A percentile compares a stretch with the other conserved stretches of the same genome.
These are phyloP conservation scores for Epinephelus cyanopodus DNA, from an alignment of 2,113 vertebrate species.

Conservation along the genomic window DNA sequence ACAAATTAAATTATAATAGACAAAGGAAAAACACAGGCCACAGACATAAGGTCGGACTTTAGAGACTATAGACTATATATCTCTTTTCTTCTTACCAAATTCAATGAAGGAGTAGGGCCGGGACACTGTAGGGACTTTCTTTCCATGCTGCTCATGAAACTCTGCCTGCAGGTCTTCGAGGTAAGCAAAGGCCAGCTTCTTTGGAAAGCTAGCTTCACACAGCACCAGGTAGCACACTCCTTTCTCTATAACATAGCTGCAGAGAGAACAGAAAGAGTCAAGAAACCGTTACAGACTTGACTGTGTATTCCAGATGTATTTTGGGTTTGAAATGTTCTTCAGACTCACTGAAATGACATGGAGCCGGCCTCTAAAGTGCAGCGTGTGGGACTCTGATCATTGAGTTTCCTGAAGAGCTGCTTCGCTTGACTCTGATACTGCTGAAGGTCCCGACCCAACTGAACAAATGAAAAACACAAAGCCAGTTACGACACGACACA, in stretches of 20 bases:
- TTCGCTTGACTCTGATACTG: slow-evolving; percentile 99
- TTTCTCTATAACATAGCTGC: slow-evolving; percentile 94
- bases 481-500: not conserved
- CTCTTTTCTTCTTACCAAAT: slow-evolving; percentile 89
- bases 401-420: slow-evolving; percentile 96
- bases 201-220: slow-evolving; percentile 95
- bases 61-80: too few relatives aligned
- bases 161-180: slow-evolving; percentile 96
- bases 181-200: slow-evolving; percentile 97
- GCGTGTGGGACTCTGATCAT: slow-evolving; percentile 95
- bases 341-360: slow-evolving; percentile 97
- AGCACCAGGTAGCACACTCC: slow-evolving; percentile 97
- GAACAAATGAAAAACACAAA: slow-evolving; percentile 32
- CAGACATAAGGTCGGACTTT: too few relatives aligned
- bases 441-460: slow-evolving; percentile 96
- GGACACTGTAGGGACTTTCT: slow-evolving; percentile 95
- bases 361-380: slow-evolving; percentile 96
- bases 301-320: not conserved
- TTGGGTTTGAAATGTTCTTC: not conserved
- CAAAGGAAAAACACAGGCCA: too few relatives aligned
- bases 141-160: slow-evolving; percentile 98
- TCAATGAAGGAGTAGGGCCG: slow-evolving; percentile 99
- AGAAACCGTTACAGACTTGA: not conserved
- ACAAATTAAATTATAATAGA: too few relatives aligned
- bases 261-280: not conserved